Evolutionary conservation across 2,888 invertebrate species (phyloP), one percentile per base, ranked within the genome.

Genomic region (Eutolmus rufibarbis): DNA sequence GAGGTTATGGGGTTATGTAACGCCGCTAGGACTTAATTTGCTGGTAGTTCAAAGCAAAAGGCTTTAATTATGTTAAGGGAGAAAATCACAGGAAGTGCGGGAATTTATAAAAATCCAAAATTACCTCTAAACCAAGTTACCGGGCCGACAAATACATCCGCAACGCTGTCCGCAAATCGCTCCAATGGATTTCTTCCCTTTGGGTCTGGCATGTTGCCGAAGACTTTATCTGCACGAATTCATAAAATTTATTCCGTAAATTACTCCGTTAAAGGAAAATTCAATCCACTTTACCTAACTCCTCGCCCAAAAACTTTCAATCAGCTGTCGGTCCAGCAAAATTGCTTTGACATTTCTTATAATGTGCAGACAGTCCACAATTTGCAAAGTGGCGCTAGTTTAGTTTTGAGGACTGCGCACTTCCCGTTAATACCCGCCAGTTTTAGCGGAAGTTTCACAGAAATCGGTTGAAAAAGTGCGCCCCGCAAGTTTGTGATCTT

Each of bases 81-180:
- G 74, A 1, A 34, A 43, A 4, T 4, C 19, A 37, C 19, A 81
- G 0, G 31, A 19, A 31, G 5, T 28, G 9, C 8, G n/a, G 51
- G n/a, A 5, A 9, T 19, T 14, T 89, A 12, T 7, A 9, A 87
- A 89, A 89, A 40, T 51, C 57, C 37, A 46, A 43, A 90, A 91
- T 91, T 94, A 97, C 97, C 96, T 94, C 96, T 94, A 90, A 97
- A 95, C 94, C 95, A 96, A 86, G 95, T 95, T 89, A 95, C 95
- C 34, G 97, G 97, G 9, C 93, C 92, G 91, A 97, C 96, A 86
- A 97, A 90, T 3, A 95, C 91, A 89, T 92, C 93, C 88, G 93
- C 93, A 43, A 96, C 90, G 1, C 94, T 92, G 88, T 92, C 92
- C 74, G 93, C 91, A 91, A 96, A 95, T 34, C 91, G 90, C 78